Conservation (phyloP, 2,797 vertebrate genomes). For the Pampus argenteus region DNA sequence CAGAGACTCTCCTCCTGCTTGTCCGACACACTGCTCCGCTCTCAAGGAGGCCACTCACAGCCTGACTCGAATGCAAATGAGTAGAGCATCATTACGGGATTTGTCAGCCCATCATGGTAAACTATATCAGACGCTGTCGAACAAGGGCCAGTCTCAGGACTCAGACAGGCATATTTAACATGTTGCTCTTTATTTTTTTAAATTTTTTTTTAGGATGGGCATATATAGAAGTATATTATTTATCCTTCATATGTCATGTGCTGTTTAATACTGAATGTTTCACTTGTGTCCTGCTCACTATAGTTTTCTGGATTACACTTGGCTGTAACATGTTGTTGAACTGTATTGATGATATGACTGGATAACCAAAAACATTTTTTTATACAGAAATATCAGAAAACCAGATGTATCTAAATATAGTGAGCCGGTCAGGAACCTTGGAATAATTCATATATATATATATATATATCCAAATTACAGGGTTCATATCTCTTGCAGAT, state of each 20-base stretch:
- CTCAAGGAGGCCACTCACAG: conserved; percentile 7
- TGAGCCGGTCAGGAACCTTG: no score
- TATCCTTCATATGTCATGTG: conserved; percentile 12
- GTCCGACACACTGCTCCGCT: conserved; percentile 1
- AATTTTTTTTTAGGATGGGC: background rate
- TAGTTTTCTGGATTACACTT: conserved; percentile 7
- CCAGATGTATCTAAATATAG: no score
- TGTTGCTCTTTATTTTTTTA: conserved; percentile 16
- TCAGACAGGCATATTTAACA: conserved; percentile 23
- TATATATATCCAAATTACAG: no score
- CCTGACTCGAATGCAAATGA: conserved; percentile 50
- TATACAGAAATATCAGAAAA: no score
- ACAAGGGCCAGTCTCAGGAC: conserved; percentile 21
- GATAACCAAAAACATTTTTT: no score
- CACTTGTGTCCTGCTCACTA: conserved; percentile 4
- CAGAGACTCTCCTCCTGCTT: conserved; percentile 2
- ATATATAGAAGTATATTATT: conserved; percentile 6
- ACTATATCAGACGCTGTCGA: conserved; percentile 22
- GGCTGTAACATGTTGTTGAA: conserved; percentile 8
- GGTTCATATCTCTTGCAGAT: no score
- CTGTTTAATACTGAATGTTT: conserved; percentile 16
- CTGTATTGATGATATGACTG: no score
- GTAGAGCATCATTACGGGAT: conserved; percentile 26
- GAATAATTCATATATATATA: no score
- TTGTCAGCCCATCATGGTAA: conserved; percentile 45